Evolutionary conservation across 1,140 invertebrate genomes (phyloP), one percentile per base, ranked within the genome.

Genomic region (Drosophila funebris): DNA sequence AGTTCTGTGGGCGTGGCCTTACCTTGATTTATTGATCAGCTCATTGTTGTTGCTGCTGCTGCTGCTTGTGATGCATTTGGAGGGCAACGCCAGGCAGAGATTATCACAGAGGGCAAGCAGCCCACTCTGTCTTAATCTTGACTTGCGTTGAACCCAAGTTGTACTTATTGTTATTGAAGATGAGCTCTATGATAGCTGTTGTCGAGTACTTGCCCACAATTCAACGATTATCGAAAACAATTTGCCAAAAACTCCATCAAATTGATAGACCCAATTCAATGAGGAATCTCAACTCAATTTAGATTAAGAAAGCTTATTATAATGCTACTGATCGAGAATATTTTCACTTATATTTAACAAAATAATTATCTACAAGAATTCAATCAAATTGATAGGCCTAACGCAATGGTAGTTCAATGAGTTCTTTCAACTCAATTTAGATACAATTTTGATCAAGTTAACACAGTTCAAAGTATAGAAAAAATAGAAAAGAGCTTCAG

Each of bases 11-110:
- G 79, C 44, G 70, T 83, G 70, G 48, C 43, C 1, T 41, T 54
- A 69, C 58, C 69, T 78, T 82, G 79, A 83, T 82, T 80, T 74
- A 78, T 83, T 83, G 70, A 75, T 78, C 61, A 57, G 20, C 36
- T 20, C 31, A 64, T 29, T 48, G 18, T 31, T 53, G 31, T 33
- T 56, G 27, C 1, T 53, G 11, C 43, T 24, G 4, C 11, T 53
- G 31, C 16, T 56, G 27, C 2, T 53, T 9, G 41, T 24, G 4
- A 9, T 14, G 16, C 53, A 48, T 62, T 63, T 16, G 1, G 13
- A 33, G 36, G 18, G 31, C 53, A 13, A 16, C 16, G 14, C 9
- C 39, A 4, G 5, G 9, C 46, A 13, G 8, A 61, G 58, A 61
- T 61, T 50, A 61, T 39, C 58, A 29, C 9, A 4, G n/a, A 29